phyloP scores from a whole-genome alignment of 2,888 invertebrate species.

The Parasteatoda lunata region DNA sequence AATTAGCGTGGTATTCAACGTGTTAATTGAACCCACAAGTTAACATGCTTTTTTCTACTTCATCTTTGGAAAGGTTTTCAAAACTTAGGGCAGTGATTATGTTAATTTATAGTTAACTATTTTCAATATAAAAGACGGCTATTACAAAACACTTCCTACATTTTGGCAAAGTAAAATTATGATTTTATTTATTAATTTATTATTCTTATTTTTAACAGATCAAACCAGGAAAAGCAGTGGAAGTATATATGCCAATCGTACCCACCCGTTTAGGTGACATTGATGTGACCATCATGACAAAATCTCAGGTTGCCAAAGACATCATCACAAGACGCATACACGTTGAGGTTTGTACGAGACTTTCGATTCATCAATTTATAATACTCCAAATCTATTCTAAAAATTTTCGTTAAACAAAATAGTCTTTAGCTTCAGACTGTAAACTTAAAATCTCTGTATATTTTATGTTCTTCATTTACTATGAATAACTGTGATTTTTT shows the following conservation, averaged over 20 bases:
- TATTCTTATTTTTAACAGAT: constrained; percentile 72
- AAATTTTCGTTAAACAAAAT: background rate
- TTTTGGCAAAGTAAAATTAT: background rate
- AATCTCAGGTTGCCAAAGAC: constrained; percentile 75
- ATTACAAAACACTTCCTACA: too few relatives aligned
- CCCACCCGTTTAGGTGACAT: constrained; percentile 84
- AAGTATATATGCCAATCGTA: constrained; percentile 93
- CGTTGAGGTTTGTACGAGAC: constrained; percentile 79
- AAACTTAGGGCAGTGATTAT: too few relatives aligned
- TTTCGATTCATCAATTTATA: background rate
- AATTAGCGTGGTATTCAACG: too few relatives aligned
- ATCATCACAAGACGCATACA: constrained; percentile 72
- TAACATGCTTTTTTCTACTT: too few relatives aligned
- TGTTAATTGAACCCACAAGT: too few relatives aligned
- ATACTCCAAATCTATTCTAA: background rate
- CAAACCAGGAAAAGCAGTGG: constrained; percentile 76
- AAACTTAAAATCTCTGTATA: background rate
- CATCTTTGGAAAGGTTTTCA: too few relatives aligned
- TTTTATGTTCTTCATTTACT: background rate
- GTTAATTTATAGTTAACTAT: too few relatives aligned
- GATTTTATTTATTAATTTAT: background rate
- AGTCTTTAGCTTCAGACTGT: background rate
- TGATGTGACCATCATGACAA: constrained; percentile 83
- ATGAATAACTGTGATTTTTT: background rate
- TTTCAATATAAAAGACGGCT: too few relatives aligned